Conservation (phyloP, 1,140 invertebrate genomes). For the Tetranychus urticae region DNA sequence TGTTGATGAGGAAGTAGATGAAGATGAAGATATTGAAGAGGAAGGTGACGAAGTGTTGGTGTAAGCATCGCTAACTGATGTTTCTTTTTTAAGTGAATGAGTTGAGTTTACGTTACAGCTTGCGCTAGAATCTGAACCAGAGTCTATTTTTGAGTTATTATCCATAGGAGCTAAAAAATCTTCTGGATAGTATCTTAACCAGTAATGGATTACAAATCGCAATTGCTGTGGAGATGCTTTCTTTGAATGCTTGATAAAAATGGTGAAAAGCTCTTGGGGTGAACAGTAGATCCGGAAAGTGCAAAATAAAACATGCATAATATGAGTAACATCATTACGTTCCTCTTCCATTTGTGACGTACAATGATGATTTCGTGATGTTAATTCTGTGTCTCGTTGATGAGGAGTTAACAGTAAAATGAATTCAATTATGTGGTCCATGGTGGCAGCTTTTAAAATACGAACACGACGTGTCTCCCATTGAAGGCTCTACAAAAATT, state of each 20-base stretch:
- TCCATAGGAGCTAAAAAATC: constrained; percentile 1
- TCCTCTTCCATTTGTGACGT: constrained; percentile 5
- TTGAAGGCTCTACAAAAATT: constrained; percentile 35
- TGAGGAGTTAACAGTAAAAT: constrained; percentile 29
- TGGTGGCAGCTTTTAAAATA: constrained; percentile 84
- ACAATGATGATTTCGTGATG: not conserved
- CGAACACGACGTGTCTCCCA: constrained; percentile 96
- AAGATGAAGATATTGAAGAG: not conserved
- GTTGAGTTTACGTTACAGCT: not conserved
- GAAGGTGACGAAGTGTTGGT: not conserved
- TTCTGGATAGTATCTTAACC: constrained; percentile 11
- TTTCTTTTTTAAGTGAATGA: not conserved
- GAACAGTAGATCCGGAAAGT: constrained; percentile 7
- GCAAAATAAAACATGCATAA: constrained; percentile 10
- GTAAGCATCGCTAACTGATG: not conserved
- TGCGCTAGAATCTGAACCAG: too few relatives aligned
- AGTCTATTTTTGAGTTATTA: too few relatives aligned
- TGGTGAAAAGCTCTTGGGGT: constrained; percentile 5
- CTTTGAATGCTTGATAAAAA: not conserved
- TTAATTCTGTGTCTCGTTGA: not conserved
- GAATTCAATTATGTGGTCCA: constrained; percentile 87
- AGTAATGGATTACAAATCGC: constrained; percentile 9
- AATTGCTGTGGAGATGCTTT: constrained; percentile 3
- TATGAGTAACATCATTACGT: constrained; percentile 8
- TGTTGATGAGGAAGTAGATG: not conserved